Conservation (phyloP, 2,113 vertebrate species). For the Sigmodon hispidus region DNA sequence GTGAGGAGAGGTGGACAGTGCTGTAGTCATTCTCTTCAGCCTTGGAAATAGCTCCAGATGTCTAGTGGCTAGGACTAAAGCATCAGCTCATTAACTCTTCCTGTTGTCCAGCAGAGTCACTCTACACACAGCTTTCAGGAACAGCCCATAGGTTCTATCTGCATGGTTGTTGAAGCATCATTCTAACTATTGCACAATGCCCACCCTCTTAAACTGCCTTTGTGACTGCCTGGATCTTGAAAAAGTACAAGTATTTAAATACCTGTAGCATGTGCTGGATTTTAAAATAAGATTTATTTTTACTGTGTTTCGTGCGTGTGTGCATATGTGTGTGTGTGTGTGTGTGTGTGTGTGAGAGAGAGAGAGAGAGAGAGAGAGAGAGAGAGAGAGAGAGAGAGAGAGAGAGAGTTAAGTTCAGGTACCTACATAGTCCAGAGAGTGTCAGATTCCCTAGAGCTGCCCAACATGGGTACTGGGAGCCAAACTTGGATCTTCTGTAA, state of each 20-base stretch:
- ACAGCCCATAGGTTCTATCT: not conserved
- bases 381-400: too few relatives aligned
- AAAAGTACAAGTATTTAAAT: not conserved
- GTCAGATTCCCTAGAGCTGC: not conserved
- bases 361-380: too few relatives aligned
- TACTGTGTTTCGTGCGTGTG: not conserved
- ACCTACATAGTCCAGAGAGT: too few relatives aligned
- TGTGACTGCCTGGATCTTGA: not conserved
- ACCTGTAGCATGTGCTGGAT: not conserved
- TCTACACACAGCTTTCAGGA: not conserved
- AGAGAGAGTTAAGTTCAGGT: not conserved
- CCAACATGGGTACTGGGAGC: not conserved
- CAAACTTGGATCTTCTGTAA: not conserved
- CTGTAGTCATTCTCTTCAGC: not conserved
- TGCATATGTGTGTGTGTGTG: not conserved
- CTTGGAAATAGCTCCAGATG: not conserved
- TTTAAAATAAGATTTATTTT: not conserved
- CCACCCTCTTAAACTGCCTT: not conserved
- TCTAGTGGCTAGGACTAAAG: not conserved
- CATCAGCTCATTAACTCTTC: not conserved
- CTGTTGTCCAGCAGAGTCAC: not conserved
- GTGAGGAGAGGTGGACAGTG: fast-evolving
- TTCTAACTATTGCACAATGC: not conserved
- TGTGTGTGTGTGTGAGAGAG: not conserved
- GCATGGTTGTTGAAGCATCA: not conserved